Percentiles rank a stretch among this genome's conserved stretches.
Evolutionary conservation across 2,888 invertebrate genomes (phyloP).

Genomic region (Pammene fasciana): DNA sequence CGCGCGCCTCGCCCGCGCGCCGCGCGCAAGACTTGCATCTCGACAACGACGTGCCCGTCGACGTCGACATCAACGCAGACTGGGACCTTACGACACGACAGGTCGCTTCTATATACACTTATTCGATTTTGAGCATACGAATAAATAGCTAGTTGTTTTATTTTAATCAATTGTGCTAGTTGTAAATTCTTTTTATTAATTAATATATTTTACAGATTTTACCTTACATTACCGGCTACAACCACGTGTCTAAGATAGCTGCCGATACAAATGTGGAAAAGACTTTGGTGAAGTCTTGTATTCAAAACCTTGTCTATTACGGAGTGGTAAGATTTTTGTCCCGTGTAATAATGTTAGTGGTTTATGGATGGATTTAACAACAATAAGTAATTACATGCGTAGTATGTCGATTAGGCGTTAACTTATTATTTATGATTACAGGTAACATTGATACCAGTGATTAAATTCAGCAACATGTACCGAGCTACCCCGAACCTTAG

Average conservation of each 20-base stretch:
- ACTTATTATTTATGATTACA: constrained; percentile 50
- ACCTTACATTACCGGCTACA: constrained; percentile 95
- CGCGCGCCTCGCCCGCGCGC: constrained; percentile 45
- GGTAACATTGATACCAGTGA: constrained; percentile 89
- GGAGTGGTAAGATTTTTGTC: constrained; percentile 83
- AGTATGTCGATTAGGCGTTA: neutral
- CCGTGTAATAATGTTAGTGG: neutral
- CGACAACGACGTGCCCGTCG: constrained; percentile 83
- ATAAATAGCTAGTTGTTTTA: no score
- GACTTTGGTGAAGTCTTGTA: constrained; percentile 95
- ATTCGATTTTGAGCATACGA: no score
- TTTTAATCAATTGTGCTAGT: no score
- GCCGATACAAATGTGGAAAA: constrained; percentile 96
- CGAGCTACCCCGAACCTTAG: constrained; percentile 89
- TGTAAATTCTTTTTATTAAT: neutral
- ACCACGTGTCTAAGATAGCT: constrained; percentile 95
- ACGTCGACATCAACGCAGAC: constrained; percentile 82
- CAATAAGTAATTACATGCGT: no score
- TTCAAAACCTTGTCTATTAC: constrained; percentile 94
- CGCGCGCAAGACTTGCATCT: constrained; percentile 59
- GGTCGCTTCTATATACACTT: constrained; percentile 68
- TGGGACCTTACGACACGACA: constrained; percentile 98
- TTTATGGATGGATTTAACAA: no score
- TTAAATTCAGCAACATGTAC: constrained; percentile 94
- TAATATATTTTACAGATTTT: constrained; percentile 83